Evolutionary conservation across 2,888 invertebrate species (phyloP).

Genomic region (Acronicta leporina): DNA sequence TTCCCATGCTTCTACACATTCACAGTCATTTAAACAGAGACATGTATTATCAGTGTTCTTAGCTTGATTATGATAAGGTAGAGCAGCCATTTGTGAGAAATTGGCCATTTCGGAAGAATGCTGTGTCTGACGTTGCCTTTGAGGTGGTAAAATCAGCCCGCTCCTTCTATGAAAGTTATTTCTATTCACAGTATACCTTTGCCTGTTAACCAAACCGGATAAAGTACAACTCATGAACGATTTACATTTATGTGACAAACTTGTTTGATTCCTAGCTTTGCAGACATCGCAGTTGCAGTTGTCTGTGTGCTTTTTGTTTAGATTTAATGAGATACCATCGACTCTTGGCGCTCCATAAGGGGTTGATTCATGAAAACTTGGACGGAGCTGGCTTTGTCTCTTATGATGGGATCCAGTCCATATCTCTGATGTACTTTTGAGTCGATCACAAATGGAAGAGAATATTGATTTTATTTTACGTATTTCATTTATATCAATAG

Average conservation of each 20-base stretch:
- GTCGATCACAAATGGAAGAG: slow-evolving; percentile 30
- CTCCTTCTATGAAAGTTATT: slow-evolving; percentile 23
- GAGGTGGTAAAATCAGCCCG: slow-evolving; percentile 11
- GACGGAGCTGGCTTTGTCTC: not conserved
- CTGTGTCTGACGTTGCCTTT: not conserved
- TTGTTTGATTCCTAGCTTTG: not conserved
- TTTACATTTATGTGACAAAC: slow-evolving; percentile 8
- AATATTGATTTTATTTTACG: slow-evolving; percentile 33
- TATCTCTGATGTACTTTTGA: slow-evolving; percentile 34
- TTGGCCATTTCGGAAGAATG: not conserved
- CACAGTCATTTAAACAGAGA: slow-evolving; percentile 1
- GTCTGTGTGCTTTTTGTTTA: slow-evolving; percentile 5
- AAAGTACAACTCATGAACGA: slow-evolving; percentile 24
- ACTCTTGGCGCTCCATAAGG: not conserved
- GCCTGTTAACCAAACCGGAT: slow-evolving; percentile 4
- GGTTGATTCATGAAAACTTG: not conserved
- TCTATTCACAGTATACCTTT: slow-evolving; percentile 2
- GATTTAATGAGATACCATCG: slow-evolving; percentile 7
- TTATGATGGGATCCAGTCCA: slow-evolving; percentile 20
- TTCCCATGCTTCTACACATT: slow-evolving; percentile 5
- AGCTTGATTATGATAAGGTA: not conserved
- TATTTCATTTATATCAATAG: slow-evolving; percentile 22
- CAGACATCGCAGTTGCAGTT: slow-evolving; percentile 7
- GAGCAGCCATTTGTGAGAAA: slow-evolving; percentile 5
- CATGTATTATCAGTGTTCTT: slow-evolving; percentile 3